Base-by-base conservation (phyloP, 2,888 invertebrate genomes). In the Mayetiola destructor region DNA sequence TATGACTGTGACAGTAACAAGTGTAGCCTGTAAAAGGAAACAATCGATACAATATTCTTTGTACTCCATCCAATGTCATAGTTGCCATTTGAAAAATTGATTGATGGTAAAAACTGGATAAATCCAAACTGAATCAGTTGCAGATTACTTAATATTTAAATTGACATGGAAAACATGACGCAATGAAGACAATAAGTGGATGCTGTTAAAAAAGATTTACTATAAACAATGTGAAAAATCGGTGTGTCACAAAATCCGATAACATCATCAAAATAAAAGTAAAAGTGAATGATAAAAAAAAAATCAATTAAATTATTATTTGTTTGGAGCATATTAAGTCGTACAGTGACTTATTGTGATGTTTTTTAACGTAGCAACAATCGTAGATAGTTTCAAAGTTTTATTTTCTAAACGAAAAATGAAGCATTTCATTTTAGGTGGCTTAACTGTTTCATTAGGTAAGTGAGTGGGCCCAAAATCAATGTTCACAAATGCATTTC, bases 401-500 rank as follows among this genome's bases (percentile, higher is more conserved):
- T 62, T 63, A 62, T 63, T 63, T 60, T 62, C 62, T 14, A 66
- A 64, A 57, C 64, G 65, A 57, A 65, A 65, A 62, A 66, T 67
- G 64, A 67, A 67, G 62, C 63, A 66, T 55, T 61, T 66, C 53
- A 60, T 62, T 23, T 59, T 64, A 27, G 53, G 62, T 27, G 61
- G 62, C 29, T 56, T 66, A 32, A 58, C 61, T 20, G 40, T 61
- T 18, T 35, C 61, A 39, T 57, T 61, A 57, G 61, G 62, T 62
- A 58, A 59, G 48, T 54, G 21, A n/a, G n/a, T 20, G 3, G 3
- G 14, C 2, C 18, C n/a, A n/a, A n/a, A n/a, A n/a, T n/a, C n/a
- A n/a, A n/a, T n/a, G n/a, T n/a, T n/a, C n/a, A n/a, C n/a, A n/a
- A n/a, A n/a, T n/a, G n/a, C n/a, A n/a, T n/a, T n/a, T n/a, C n/a